phyloP scores from a whole-genome alignment of 2,888 invertebrate genomes.

The Harmothoe impar region DNA sequence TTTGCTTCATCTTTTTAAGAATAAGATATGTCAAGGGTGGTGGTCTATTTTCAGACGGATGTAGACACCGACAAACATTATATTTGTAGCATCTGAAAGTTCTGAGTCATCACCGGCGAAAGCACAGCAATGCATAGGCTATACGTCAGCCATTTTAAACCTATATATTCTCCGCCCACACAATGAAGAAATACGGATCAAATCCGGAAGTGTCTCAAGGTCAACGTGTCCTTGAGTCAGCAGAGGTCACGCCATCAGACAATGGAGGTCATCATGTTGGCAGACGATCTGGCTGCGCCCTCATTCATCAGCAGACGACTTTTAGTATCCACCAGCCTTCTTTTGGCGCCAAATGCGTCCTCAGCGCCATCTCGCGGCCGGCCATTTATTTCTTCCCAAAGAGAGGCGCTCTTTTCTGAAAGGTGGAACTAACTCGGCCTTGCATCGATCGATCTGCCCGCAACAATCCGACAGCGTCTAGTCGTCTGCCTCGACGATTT shows the following conservation, averaged over 20 bases:
- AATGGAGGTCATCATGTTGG: constrained; percentile 31
- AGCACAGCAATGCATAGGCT: too few relatives aligned
- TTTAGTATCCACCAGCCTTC: neutral
- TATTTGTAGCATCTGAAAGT: too few relatives aligned
- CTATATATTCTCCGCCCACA: too few relatives aligned
- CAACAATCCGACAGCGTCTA: constrained; percentile 9
- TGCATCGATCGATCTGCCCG: neutral
- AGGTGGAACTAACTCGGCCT: constrained; percentile 22
- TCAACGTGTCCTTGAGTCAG: constrained; percentile 22
- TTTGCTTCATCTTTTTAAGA: too few relatives aligned
- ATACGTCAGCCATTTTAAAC: too few relatives aligned
- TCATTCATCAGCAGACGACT: constrained; percentile 37
- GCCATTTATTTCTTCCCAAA: neutral
- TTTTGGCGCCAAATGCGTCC: constrained; percentile 29
- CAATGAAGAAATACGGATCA: too few relatives aligned
- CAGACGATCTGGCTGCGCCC: constrained; percentile 26
- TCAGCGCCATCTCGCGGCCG: neutral
- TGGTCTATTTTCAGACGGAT: too few relatives aligned
- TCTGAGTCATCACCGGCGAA: too few relatives aligned
- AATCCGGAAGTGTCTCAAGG: constrained; percentile 1
- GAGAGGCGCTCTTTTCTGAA: neutral
- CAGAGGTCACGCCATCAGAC: neutral
- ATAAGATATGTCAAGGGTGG: too few relatives aligned
- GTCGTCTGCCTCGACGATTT: neutral
- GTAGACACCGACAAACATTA: too few relatives aligned